A percentile compares a stretch with the other conserved stretches of the same genome.
Conservation (phyloP, 2,113 vertebrate species). For the Tragelaphus scriptus region DNA sequence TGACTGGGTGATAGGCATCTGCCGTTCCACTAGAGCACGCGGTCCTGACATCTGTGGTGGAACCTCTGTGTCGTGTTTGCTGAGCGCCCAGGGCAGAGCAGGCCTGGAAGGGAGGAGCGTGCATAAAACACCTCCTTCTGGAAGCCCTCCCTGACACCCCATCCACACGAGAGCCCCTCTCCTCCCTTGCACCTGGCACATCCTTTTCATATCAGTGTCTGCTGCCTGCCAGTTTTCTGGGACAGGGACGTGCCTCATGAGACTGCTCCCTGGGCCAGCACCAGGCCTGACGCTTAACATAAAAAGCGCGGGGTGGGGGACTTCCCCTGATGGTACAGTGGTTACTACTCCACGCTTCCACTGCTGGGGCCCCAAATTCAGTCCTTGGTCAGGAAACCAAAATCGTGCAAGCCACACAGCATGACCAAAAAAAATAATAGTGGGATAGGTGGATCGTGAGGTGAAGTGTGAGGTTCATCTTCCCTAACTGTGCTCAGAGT, state of each 20-base stretch:
- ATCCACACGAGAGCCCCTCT: fast-evolving
- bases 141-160: not conserved
- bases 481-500: not conserved
- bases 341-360: not conserved
- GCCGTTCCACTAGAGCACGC: fast-evolving
- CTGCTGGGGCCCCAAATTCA: not conserved
- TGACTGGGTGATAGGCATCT: not conserved
- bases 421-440: not conserved
- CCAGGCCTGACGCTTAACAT: not conserved
- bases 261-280: not conserved
- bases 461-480: not conserved
- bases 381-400: not conserved
- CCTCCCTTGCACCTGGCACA: fast-evolving
- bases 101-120: not conserved
- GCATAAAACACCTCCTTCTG: fast-evolving
- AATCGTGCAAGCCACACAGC: not conserved
- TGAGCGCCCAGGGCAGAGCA: not conserved
- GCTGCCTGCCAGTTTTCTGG: not conserved
- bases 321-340: not conserved
- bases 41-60: not conserved
- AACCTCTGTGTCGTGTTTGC: no score
- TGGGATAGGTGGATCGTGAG: fast-evolving
- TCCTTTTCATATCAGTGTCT: fast-evolving
- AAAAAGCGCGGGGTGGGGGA: not conserved
- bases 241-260: no score